phyloP scores from a whole-genome alignment of 2,113 vertebrate species.

The Gracilinanus agilis region DNA sequence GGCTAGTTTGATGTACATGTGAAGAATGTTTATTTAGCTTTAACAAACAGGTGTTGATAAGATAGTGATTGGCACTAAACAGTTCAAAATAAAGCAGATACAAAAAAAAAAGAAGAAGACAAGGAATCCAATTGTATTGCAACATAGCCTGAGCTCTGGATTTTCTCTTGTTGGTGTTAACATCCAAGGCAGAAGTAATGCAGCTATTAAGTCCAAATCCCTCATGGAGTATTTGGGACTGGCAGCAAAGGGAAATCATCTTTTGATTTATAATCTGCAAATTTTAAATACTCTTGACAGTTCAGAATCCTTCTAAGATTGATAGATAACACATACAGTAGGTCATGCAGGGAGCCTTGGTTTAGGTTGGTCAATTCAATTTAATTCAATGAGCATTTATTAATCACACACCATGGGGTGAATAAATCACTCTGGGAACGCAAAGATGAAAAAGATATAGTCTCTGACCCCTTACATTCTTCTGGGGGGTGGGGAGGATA shows the following conservation, averaged over 20 bases:
- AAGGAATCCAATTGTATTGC: background rate
- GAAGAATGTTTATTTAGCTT: background rate
- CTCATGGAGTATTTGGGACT: background rate
- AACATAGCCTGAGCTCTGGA: background rate
- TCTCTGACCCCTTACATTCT: background rate
- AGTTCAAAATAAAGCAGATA: background rate
- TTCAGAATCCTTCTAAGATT: conserved; percentile 31
- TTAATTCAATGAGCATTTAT: background rate
- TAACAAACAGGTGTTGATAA: background rate
- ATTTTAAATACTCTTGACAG: background rate
- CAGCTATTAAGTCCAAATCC: background rate
- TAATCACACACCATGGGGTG: background rate
- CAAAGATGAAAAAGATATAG: background rate
- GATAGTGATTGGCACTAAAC: background rate
- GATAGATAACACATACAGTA: background rate
- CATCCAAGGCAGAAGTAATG: conserved; percentile 1
- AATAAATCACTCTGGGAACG: background rate
- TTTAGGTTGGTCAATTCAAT: background rate
- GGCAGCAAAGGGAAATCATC: conserved; percentile 10
- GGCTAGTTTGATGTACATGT: background rate
- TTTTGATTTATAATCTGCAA: conserved; percentile 16
- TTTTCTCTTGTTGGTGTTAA: background rate
- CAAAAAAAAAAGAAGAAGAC: background rate
- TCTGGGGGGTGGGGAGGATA: background rate
- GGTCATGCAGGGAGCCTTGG: background rate